These are phyloP conservation scores for Himalopsyche japonica DNA, from an alignment of 2,888 invertebrate genomes.

Conservation along the genomic window DNA sequence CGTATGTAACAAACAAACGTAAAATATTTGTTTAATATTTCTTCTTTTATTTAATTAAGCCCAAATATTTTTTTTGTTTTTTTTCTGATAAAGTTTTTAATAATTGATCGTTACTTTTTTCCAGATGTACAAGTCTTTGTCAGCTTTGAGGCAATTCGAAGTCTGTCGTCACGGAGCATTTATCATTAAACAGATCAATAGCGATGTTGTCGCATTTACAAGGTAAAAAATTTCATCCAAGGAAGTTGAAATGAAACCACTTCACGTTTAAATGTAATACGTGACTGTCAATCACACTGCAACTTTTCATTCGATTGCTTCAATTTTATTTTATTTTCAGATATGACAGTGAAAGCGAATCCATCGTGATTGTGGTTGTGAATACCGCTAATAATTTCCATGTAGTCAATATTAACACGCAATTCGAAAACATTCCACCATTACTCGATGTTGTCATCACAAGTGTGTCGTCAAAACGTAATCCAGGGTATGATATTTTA, in stretches of 20 bases:
- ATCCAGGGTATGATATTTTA: background rate
- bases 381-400: background rate
- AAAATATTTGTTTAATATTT: too few species aligned
- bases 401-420: background rate
- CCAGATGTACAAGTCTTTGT: slow-evolving; percentile 47
- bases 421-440: background rate
- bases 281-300: too few species aligned
- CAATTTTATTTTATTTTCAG: background rate
- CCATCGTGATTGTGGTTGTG: background rate
- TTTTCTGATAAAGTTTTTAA: background rate
- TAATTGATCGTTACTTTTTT: background rate
- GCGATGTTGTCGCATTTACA: background rate
- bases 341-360: background rate
- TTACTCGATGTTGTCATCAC: background rate
- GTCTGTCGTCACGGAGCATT: slow-evolving; percentile 42
- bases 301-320: background rate
- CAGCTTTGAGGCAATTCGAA: slow-evolving; percentile 43
- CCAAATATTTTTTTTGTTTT: too few species aligned
- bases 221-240: background rate
- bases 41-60: too few species aligned
- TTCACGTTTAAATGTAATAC: background rate
- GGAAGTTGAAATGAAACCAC: background rate
- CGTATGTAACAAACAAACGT: too few species aligned
- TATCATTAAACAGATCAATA: slow-evolving; percentile 34
- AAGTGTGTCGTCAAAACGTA: background rate